A percentile compares a stretch with the other conserved stretches of the same genome.
Evolutionary conservation across 2,888 invertebrate genomes (phyloP).

Genomic region (Chrysolina oricalcia): DNA sequence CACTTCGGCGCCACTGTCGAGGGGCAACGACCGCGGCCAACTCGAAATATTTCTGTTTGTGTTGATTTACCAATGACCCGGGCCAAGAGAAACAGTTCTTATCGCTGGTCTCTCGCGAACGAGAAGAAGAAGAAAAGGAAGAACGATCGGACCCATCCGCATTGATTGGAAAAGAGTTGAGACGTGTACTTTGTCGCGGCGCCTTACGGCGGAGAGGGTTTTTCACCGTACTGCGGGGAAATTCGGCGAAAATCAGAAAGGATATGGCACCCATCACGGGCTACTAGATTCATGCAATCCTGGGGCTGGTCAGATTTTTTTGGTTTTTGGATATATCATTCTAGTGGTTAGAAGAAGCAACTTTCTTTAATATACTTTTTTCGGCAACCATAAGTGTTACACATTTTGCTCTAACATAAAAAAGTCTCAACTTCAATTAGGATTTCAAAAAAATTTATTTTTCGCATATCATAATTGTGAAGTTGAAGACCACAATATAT

Average conservation of each 20-base stretch:
- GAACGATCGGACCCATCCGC: slow-evolving; percentile 7
- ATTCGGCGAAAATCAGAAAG: neutral
- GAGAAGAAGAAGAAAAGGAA: neutral
- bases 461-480: too few species aligned
- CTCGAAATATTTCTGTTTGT: slow-evolving; percentile 61
- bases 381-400: too few species aligned
- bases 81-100: slow-evolving; percentile 18
- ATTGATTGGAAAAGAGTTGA: slow-evolving; percentile 20
- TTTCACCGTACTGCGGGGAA: neutral
- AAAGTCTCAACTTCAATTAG: too few species aligned
- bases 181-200: neutral
- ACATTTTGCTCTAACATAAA: too few species aligned
- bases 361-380: too few species aligned
- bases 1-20: slow-evolving; percentile 42
- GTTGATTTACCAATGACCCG: slow-evolving; percentile 64
- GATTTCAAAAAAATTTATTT: too few species aligned
- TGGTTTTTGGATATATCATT: too few species aligned
- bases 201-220: neutral
- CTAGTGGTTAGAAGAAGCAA: too few species aligned
- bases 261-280: neutral
- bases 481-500: too few species aligned
- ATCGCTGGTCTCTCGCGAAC: neutral
- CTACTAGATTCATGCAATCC: too few species aligned
- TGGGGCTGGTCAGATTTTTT: too few species aligned
- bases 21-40: slow-evolving; percentile 59